Evolutionary conservation across 1,140 invertebrate species (phyloP), one percentile per base, ranked within the genome.

Genomic region (Xylocopa sonorina): DNA sequence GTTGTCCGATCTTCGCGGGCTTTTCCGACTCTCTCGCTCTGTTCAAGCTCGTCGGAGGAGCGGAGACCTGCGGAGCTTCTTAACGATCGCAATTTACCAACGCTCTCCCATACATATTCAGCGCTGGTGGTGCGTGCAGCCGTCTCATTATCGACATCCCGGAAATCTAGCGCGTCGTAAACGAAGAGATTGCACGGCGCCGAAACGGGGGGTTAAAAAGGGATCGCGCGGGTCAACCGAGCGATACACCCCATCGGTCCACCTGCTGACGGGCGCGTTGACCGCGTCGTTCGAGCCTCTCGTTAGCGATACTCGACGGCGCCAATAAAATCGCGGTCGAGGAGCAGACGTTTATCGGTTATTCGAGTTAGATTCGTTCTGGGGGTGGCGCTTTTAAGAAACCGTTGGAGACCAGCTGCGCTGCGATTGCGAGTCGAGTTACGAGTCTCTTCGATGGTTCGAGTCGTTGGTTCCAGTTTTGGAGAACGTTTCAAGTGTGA

Each of bases 211-310:
- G 18, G n/a, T n/a, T 46, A 16, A 9, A 57, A 41, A n/a, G 38
- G 53, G 57, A 24, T 21, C 4, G 18, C 53, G 78, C 14, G 34
- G 58, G 58, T 62, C 58, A 62, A 24, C 34, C 58, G 16, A 24
- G 24, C 34, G 58, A 62, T 62, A 34, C 58, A 5, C 41, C n/a
- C 18, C n/a, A 21, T 27, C 27, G 55, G 51, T 50, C 38, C 82
- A 84, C 82, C 82, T 84, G 82, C 81, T 76, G 69, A 60, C 46
- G n/a, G n/a, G 50, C 73, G 21, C 38, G 38, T 83, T 83, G 72
- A 83, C 68, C 43, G 82, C 75, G 46, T 68, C 81, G 78, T 84
- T 84, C 69, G 75, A 83, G 78, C 38, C 60, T 73, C 55, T 83
- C 74, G 74, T 82, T 83, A 83, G 55, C 63, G 41, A 7, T 66